Base-by-base conservation (phyloP, 2,888 invertebrate species). In the Hydriomena furcata region DNA sequence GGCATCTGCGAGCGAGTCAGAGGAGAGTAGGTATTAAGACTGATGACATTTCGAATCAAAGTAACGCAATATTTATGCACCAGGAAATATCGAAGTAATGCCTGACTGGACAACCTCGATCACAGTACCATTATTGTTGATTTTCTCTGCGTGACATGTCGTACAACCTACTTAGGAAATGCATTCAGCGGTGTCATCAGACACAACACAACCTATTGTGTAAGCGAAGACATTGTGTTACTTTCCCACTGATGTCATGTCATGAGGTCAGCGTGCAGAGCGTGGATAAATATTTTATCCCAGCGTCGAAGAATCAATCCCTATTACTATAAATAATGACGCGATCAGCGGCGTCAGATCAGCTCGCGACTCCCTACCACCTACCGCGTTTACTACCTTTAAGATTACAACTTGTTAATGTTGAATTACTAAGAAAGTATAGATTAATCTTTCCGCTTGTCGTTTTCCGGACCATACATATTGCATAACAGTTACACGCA, bases 401-500 rank as follows among this genome's bases (percentile, higher is more conserved):
- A 12, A 11, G 13, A 36, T 36, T 0, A 24, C 24, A 24, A 23
- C 35, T 24, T 27, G 5, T 35, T 28, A 7, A 23, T 11, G 25
- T 23, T 45, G 17, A 11, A 31, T 31, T 25, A 25, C 12, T 25
- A 36, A 11, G 32, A 34, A 46, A 34, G 31, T 31, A 43, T 21
- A 43, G 46, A 40, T 50, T 23, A 35, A 28, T 49, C 41, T 46
- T 43, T 40, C 42, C 25, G 42, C 21, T 37, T 32, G 34, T 47
- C 24, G 47, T 43, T 56, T 58, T 54, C 42, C 48, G 37, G 45
- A 42, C 25, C 13, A 17, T 24, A 45, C 13, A 17, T 24, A 45
- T 61, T 61, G 48, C 53, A 45, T 54, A 61, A 61, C 45, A 31
- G 37, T 43, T 50, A 42, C 52, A 45, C 52, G 55, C 53, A 50